Evolutionary conservation across 2,797 vertebrate genomes (phyloP).

Genomic region (Chiroxiphia lanceolata): DNA sequence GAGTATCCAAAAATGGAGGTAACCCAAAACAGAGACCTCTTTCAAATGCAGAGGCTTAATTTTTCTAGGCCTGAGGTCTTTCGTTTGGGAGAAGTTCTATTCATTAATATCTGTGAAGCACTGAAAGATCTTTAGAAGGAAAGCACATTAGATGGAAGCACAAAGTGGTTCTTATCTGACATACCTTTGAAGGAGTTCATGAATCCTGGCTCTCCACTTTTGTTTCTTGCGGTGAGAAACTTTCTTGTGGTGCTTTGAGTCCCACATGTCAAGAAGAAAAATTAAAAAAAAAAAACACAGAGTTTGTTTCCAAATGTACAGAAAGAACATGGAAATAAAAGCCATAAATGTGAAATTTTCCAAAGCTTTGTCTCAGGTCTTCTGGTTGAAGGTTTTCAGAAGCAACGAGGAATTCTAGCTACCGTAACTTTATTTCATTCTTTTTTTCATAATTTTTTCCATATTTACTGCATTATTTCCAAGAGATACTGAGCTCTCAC

Average conservation of each 20-base stretch:
- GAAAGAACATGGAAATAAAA: neutral
- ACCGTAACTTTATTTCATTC: neutral
- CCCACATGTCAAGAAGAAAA: neutral
- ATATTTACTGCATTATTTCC: neutral
- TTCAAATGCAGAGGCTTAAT: neutral
- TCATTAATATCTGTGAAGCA: neutral
- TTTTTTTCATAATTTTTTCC: neutral
- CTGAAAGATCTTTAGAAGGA: neutral
- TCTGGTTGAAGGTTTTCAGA: neutral
- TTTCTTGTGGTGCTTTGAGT: slow-evolving; percentile 55
- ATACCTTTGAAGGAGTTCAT: slow-evolving; percentile 77
- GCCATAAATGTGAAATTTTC: neutral
- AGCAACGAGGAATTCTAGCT: neutral
- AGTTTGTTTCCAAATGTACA: neutral
- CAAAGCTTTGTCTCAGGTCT: neutral
- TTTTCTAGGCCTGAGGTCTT: neutral
- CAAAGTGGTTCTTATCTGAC: slow-evolving; percentile 40
- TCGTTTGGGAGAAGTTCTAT: neutral
- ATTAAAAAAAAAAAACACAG: neutral
- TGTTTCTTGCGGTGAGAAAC: slow-evolving; percentile 55
- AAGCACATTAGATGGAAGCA: neutral
- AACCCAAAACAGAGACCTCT: slow-evolving; percentile 9
- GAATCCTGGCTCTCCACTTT: slow-evolving; percentile 68
- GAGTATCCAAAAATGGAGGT: neutral
- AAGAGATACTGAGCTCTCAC: neutral